These are phyloP conservation scores for Drosophila helvetica DNA, from an alignment of 2,888 invertebrate species.

Conservation along the genomic window DNA sequence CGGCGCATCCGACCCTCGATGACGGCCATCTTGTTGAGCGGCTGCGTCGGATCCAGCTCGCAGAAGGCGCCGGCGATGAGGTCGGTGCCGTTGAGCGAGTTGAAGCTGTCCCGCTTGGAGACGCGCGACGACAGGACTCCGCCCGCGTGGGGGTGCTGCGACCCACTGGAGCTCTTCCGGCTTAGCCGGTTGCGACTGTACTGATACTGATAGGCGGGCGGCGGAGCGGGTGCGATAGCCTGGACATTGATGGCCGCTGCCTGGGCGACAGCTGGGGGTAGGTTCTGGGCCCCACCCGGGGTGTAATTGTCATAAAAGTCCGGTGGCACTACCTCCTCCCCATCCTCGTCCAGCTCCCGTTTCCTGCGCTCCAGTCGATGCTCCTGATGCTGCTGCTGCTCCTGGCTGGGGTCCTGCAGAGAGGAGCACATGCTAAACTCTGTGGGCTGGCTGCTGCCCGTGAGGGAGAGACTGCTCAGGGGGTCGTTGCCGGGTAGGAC, in stretches of 20 bases:
- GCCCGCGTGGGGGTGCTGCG: conserved; percentile 56
- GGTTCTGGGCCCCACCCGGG: conserved; percentile 68
- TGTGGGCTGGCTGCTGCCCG: conserved; percentile 53
- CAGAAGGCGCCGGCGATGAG: conserved; percentile 82
- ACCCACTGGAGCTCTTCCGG: conserved; percentile 78
- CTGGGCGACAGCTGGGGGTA: conserved; percentile 47
- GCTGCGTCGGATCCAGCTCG: conserved; percentile 82
- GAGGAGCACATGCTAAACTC: conserved; percentile 77
- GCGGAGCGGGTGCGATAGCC: conserved; percentile 48
- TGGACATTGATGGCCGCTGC: neutral
- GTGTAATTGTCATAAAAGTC: conserved; percentile 80
- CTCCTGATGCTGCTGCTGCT: conserved; percentile 48
- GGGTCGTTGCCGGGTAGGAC: conserved; percentile 72
- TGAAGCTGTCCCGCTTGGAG: conserved; percentile 82
- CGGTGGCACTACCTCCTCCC: conserved; percentile 78
- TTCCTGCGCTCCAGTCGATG: conserved; percentile 11
- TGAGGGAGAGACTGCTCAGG: conserved; percentile 59
- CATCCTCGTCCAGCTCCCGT: conserved; percentile 46
- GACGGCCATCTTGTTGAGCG: conserved; percentile 82
- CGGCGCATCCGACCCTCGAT: conserved; percentile 82
- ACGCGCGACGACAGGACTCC: conserved; percentile 50
- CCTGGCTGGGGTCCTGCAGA: conserved; percentile 44
- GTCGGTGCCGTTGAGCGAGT: conserved; percentile 80
- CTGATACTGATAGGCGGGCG: conserved; percentile 80
- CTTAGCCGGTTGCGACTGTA: conserved; percentile 78